Conservation (phyloP, 2,888 invertebrate species). For the Himalopsyche anomala region DNA sequence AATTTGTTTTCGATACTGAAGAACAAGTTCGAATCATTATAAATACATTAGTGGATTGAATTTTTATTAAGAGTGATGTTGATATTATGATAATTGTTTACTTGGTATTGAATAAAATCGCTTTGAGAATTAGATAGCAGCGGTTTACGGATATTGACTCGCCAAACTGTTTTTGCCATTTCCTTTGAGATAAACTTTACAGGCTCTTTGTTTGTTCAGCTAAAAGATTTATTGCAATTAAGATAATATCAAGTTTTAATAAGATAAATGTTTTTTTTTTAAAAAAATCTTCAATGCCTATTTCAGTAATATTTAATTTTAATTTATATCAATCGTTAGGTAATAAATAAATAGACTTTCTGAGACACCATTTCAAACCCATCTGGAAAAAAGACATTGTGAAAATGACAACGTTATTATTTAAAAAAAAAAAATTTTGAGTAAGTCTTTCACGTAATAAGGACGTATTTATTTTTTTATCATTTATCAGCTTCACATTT, state of each 20-base stretch:
- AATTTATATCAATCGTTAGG: too few relatives aligned
- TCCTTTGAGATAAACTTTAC: slow-evolving; percentile 9
- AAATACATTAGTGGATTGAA: slow-evolving; percentile 36
- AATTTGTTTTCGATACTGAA: slow-evolving; percentile 2
- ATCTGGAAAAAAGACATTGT: too few relatives aligned
- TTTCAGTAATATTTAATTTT: too few relatives aligned
- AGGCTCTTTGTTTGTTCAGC: not conserved
- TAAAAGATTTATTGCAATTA: slow-evolving; percentile 32
- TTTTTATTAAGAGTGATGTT: slow-evolving; percentile 25
- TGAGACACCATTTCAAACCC: too few relatives aligned
- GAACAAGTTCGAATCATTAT: not conserved
- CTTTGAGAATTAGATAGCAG: not conserved
- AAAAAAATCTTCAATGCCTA: too few relatives aligned
- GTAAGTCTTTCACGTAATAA: too few relatives aligned
- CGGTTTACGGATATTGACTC: not conserved
- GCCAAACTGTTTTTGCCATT: slow-evolving; percentile 19
- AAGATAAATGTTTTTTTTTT: not conserved
- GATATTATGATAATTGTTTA: slow-evolving; percentile 19
- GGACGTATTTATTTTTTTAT: too few relatives aligned
- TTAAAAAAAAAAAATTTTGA: too few relatives aligned
- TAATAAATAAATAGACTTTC: too few relatives aligned
- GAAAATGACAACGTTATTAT: too few relatives aligned
- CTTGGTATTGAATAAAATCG: slow-evolving; percentile 31
- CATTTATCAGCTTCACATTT: too few relatives aligned
- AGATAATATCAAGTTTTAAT: not conserved